A percentile compares a stretch with the other conserved stretches of the same genome.
These are phyloP conservation scores for Acanthopagrus latus DNA, from an alignment of 2,797 vertebrate genomes.

Conservation along the genomic window DNA sequence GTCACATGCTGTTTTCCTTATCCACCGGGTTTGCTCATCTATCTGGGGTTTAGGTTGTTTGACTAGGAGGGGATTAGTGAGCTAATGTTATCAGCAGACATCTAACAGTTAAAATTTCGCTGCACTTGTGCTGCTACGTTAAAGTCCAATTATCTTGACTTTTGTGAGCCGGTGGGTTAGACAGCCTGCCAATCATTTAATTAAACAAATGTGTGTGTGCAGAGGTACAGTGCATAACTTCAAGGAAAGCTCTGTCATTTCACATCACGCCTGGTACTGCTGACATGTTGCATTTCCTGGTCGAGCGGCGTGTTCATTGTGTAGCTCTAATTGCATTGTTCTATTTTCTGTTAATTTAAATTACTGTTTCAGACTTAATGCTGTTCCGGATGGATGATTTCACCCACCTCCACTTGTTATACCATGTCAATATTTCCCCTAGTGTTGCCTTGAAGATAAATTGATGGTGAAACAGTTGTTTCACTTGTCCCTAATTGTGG, in stretches of 20 bases:
- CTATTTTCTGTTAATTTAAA: constrained; percentile 7
- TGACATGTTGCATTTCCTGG: constrained; percentile 30
- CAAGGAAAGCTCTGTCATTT: constrained; percentile 30
- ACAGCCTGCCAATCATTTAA: constrained; percentile 39
- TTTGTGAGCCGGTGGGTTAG: constrained; percentile 13
- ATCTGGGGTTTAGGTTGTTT: constrained; percentile 18
- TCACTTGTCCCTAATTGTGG: not conserved
- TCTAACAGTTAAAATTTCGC: constrained; percentile 8
- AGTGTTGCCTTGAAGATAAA: constrained; percentile 1
- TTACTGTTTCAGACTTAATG: not conserved
- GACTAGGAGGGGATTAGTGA: constrained; percentile 20
- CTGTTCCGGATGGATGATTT: constrained; percentile 2
- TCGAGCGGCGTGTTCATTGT: constrained; percentile 1
- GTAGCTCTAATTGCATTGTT: not conserved
- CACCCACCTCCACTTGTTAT: not conserved
- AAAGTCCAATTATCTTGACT: constrained; percentile 10
- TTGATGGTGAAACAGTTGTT: not conserved
- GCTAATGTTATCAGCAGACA: constrained; percentile 11
- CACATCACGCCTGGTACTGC: constrained; percentile 15
- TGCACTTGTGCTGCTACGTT: not conserved
- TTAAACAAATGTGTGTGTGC: constrained; percentile 22
- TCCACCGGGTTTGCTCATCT: constrained; percentile 5
- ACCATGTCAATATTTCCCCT: not conserved
- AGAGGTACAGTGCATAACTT: constrained; percentile 13
- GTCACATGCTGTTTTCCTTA: not conserved